Evolutionary conservation across 2,888 invertebrate genomes (phyloP).

Genomic region (Ichneumoninae sp.): DNA sequence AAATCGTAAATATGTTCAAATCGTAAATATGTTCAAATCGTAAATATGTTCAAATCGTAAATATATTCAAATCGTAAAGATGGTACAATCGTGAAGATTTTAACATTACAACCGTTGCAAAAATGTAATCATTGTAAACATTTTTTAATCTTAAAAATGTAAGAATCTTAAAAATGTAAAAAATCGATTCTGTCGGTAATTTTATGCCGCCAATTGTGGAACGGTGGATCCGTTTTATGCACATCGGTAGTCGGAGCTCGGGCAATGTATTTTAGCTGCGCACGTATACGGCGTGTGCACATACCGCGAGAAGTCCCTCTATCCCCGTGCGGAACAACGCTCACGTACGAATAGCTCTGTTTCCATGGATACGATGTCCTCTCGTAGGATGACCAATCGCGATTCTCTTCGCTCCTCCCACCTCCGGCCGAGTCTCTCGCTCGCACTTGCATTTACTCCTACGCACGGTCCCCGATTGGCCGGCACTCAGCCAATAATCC

Average conservation of each 20-base stretch:
- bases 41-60: no score
- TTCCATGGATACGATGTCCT: slow-evolving; percentile 81
- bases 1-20: no score
- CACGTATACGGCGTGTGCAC: neutral
- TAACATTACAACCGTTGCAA: no score
- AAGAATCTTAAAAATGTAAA: no score
- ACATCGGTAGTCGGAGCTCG: neutral
- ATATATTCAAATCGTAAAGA: no score
- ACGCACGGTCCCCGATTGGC: slow-evolving; percentile 71
- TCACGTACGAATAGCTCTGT: slow-evolving; percentile 65
- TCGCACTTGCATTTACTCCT: slow-evolving; percentile 60
- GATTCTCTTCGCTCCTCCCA: slow-evolving; percentile 77
- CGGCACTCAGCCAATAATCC: slow-evolving; percentile 70
- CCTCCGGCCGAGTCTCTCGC: slow-evolving; percentile 64
- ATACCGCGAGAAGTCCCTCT: neutral
- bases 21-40: no score
- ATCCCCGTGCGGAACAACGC: neutral
- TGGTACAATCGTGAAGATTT: no score
- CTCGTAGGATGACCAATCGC: slow-evolving; percentile 78
- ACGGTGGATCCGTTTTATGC: neutral
- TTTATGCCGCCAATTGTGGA: neutral
- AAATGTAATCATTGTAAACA: no score
- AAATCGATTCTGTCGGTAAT: neutral
- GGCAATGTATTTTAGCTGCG: neutral
- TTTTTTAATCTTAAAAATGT: no score